phyloP scores from a whole-genome alignment of 2,888 invertebrate genomes.

The Salpingus planirostris region DNA sequence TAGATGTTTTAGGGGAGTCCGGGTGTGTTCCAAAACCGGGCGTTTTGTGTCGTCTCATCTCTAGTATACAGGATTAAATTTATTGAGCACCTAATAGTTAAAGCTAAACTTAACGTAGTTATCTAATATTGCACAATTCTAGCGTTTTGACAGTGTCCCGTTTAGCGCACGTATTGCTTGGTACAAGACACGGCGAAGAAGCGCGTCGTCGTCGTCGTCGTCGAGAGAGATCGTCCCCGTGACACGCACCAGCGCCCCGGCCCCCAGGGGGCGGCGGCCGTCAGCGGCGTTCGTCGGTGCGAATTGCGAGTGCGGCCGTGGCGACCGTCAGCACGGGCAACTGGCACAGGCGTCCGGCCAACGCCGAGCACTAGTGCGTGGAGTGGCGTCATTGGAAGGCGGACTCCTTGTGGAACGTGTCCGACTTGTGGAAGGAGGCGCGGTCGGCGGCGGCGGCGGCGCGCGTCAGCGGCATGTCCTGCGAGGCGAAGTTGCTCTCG shows the following conservation, averaged over 20 bases:
- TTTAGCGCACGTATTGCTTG: constrained; percentile 32
- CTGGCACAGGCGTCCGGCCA: constrained; percentile 27
- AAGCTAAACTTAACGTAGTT: constrained; percentile 41
- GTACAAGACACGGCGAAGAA: constrained; percentile 26
- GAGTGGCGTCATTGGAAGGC: constrained; percentile 65
- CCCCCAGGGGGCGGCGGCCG: no score
- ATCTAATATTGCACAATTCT: constrained; percentile 44
- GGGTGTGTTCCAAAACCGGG: no score
- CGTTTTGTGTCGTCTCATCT: no score
- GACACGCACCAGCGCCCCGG: constrained; percentile 22
- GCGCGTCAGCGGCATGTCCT: constrained; percentile 54
- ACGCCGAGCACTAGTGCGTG: constrained; percentile 51
- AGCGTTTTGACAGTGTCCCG: constrained; percentile 34
- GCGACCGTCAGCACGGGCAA: constrained; percentile 27
- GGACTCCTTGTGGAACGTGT: constrained; percentile 65
- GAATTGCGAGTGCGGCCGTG: constrained; percentile 22
- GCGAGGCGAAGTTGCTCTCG: constrained; percentile 68
- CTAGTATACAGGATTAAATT: no score
- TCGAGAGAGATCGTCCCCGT: no score
- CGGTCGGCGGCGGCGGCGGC: constrained; percentile 46
- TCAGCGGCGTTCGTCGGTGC: no score
- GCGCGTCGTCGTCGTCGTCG: no score
- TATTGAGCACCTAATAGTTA: constrained; percentile 45
- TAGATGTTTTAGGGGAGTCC: no score
- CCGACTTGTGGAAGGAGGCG: constrained; percentile 68